Evolutionary conservation across 2,888 invertebrate genomes (phyloP).

Genomic region (Cephus nigrinus): DNA sequence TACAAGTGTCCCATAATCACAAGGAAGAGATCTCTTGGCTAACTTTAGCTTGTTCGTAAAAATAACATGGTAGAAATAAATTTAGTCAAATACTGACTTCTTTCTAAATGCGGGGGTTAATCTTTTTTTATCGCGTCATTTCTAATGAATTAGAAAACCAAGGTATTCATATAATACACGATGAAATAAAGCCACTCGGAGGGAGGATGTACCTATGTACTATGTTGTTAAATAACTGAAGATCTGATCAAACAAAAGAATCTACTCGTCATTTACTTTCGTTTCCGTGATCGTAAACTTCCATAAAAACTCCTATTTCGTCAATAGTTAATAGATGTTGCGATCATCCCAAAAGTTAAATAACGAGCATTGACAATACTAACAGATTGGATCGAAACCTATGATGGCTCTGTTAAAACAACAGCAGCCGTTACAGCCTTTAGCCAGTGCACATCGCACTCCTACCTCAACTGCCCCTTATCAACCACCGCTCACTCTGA

Average conservation of each 20-base stretch:
- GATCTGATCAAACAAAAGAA: neutral
- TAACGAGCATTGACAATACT: slow-evolving; percentile 47
- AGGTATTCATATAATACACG: neutral
- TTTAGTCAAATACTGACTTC: neutral
- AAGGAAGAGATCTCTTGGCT: neutral
- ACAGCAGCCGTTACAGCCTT: slow-evolving; percentile 60
- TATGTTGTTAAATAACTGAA: neutral
- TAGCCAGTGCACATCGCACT: slow-evolving; percentile 56
- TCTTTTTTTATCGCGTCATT: neutral
- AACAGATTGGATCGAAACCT: slow-evolving; percentile 62
- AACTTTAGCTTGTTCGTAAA: neutral
- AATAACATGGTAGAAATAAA: neutral
- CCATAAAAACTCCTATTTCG: neutral
- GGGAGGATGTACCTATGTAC: neutral
- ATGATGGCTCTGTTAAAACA: slow-evolving; percentile 63
- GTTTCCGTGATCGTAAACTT: neutral
- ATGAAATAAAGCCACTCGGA: neutral
- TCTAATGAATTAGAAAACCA: neutral
- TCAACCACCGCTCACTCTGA: slow-evolving; percentile 59
- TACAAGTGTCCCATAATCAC: neutral
- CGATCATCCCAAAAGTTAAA: slow-evolving; percentile 2
- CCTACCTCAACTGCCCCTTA: slow-evolving; percentile 53
- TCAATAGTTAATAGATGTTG: neutral
- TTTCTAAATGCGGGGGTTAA: neutral
- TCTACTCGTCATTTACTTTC: neutral